Percentiles rank a stretch among this genome's conserved stretches.
These are phyloP conservation scores for Ectropis crepuscularia DNA, from an alignment of 2,888 invertebrate species.

Conservation along the genomic window DNA sequence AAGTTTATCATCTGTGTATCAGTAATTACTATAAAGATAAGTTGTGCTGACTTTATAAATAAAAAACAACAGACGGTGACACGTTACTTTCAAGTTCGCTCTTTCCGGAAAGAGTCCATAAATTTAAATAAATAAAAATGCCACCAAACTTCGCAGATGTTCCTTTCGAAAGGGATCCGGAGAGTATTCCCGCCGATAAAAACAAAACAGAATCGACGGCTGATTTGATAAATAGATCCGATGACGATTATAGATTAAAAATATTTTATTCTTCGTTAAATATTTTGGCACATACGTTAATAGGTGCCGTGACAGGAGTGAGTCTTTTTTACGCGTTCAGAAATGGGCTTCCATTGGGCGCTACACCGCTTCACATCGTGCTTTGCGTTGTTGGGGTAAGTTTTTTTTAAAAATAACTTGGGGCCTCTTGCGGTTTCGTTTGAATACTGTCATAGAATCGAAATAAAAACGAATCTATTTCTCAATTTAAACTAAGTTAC, in stretches of 20 bases:
- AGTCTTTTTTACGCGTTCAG: conserved; percentile 56
- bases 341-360: conserved; percentile 53
- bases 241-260: conserved; percentile 51
- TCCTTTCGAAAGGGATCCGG: conserved; percentile 39
- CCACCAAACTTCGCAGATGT: conserved; percentile 50
- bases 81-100: conserved; percentile 2
- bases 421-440: no score
- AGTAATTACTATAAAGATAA: conserved; percentile 9
- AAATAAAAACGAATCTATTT: no score
- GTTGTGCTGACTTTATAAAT: conserved; percentile 11
- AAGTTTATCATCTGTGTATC: conserved; percentile 4
- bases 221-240: conserved; percentile 27
- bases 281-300: conserved; percentile 62
- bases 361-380: conserved; percentile 60
- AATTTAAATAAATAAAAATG: conserved; percentile 43
- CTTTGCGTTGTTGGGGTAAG: conserved; percentile 75
- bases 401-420: conserved; percentile 23
- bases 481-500: no score
- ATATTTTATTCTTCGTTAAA: conserved; percentile 60
- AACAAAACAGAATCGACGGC: conserved; percentile 19
- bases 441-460: no score
- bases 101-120: not conserved
- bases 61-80: not conserved
- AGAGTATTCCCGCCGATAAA: conserved; percentile 33
- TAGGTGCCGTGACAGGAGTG: conserved; percentile 62